Conservation (phyloP, 2,113 vertebrate species). For the Misgurnus anguillicaudatus region DNA sequence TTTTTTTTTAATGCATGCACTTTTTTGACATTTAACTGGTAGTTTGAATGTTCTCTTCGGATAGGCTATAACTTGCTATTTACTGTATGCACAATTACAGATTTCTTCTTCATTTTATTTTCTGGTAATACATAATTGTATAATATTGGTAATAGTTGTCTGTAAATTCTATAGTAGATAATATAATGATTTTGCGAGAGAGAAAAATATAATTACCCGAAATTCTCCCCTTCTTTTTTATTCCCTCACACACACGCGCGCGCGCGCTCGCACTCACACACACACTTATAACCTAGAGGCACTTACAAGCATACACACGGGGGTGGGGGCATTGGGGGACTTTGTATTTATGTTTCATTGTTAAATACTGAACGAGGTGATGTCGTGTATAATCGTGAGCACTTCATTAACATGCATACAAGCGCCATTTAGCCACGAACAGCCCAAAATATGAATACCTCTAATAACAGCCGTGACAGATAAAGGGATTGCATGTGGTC, state of each 20-base stretch:
- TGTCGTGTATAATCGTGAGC: constrained; percentile 49
- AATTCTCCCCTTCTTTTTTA: neutral
- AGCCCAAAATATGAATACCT: constrained; percentile 20
- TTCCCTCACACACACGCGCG: constrained; percentile 20
- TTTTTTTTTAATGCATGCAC: neutral
- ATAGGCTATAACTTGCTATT: neutral
- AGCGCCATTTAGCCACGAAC: constrained; percentile 52
- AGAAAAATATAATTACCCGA: neutral
- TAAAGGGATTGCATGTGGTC: constrained; percentile 46
- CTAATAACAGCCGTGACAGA: constrained; percentile 12
- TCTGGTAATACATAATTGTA: too few species aligned
- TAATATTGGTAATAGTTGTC: neutral
- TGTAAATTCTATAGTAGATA: neutral
- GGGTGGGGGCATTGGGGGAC: constrained; percentile 36
- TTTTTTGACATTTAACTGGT: neutral
- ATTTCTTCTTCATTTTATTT: too few species aligned
- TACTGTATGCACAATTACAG: too few species aligned
- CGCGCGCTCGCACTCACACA: constrained; percentile 29
- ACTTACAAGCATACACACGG: constrained; percentile 26
- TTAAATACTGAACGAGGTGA: constrained; percentile 51
- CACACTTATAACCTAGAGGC: constrained; percentile 26
- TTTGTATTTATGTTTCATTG: constrained; percentile 49
- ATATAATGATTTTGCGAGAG: too few species aligned
- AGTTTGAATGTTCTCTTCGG: too few species aligned
- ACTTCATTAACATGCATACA: constrained; percentile 62